Conservation (phyloP, 2,113 vertebrate genomes). For the Reinhardtius hippoglossoides region DNA sequence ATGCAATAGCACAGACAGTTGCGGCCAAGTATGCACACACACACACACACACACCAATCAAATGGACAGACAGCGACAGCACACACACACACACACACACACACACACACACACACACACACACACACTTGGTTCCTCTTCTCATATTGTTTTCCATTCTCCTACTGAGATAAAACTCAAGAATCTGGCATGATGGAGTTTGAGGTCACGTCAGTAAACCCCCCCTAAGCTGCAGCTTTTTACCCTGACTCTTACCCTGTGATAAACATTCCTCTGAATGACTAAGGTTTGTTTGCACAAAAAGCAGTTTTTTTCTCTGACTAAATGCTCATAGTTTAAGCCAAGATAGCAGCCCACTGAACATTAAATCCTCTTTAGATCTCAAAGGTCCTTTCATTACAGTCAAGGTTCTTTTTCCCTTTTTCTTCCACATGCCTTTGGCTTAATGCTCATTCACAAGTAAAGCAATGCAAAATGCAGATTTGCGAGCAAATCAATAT, state of each 20-base stretch:
- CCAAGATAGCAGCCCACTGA: slow-evolving; percentile 17
- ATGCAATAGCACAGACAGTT: slow-evolving; percentile 57
- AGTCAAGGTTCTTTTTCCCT: slow-evolving; percentile 11
- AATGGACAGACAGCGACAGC: slow-evolving; percentile 5
- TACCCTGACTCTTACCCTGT: slow-evolving; percentile 28
- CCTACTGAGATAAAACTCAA: slow-evolving; percentile 60
- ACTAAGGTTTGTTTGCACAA: background rate
- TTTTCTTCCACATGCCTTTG: slow-evolving; percentile 10
- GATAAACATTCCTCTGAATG: slow-evolving; percentile 27
- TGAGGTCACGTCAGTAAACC: slow-evolving; percentile 56
- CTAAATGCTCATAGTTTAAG: slow-evolving; percentile 27
- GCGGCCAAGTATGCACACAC: slow-evolving; percentile 43
- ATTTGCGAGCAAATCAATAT: slow-evolving; percentile 48
- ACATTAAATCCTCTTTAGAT: slow-evolving; percentile 51
- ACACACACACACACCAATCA: background rate
- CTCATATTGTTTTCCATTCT: slow-evolving; percentile 65
- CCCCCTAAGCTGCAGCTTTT: slow-evolving; percentile 32
- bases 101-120: background rate
- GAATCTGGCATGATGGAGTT: slow-evolving; percentile 62
- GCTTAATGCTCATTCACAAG: slow-evolving; percentile 21
- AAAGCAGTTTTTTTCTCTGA: slow-evolving; percentile 8
- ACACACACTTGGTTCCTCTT: slow-evolving; percentile 14
- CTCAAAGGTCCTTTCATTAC: slow-evolving; percentile 31
- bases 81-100: background rate
- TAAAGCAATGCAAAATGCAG: slow-evolving; percentile 47